Percentiles rank a stretch among this genome's conserved stretches.
Evolutionary conservation across 1,140 invertebrate species (phyloP).

Genomic region (Cepaea nemoralis): DNA sequence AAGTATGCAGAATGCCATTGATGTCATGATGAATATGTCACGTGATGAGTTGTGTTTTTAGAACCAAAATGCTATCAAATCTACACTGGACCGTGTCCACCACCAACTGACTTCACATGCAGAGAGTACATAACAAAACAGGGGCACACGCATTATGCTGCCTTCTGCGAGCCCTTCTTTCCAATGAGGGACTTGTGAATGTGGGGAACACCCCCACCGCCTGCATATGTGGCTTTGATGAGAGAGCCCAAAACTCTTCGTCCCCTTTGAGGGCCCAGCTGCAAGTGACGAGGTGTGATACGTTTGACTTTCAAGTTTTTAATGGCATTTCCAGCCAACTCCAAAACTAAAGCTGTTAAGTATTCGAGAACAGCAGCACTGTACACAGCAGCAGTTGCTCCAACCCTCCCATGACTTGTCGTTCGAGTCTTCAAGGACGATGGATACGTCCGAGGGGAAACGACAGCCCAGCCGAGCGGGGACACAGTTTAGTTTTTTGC

Average conservation of each 20-base stretch:
- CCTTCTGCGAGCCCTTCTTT: constrained; percentile 84
- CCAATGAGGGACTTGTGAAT: constrained; percentile 99
- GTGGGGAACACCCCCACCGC: constrained; percentile 96
- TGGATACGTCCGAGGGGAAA: constrained; percentile 99
- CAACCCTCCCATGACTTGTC: constrained; percentile 97
- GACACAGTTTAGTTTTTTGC: too few species aligned
- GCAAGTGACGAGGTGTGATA: constrained; percentile 98
- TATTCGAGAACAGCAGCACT: constrained; percentile 99
- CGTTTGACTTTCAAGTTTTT: constrained; percentile 99
- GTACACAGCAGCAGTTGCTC: constrained; percentile 98
- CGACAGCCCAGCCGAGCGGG: too few species aligned
- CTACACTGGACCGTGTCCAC: too few species aligned
- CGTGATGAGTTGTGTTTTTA: too few species aligned
- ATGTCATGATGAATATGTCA: too few species aligned
- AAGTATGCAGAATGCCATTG: too few species aligned
- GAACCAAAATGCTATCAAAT: too few species aligned
- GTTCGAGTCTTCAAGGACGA: constrained; percentile 97
- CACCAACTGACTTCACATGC: too few species aligned
- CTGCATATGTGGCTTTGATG: constrained; percentile 99
- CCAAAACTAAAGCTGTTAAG: constrained; percentile 94
- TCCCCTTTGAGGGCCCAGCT: constrained; percentile 99
- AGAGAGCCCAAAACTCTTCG: constrained; percentile 97
- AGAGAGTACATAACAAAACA: too few species aligned
- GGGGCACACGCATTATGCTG: too few species aligned
- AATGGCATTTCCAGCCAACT: constrained; percentile 98